Evolutionary conservation across 2,888 invertebrate genomes (phyloP), one percentile per base, ranked within the genome.

Genomic region (Lycia hirtaria): DNA sequence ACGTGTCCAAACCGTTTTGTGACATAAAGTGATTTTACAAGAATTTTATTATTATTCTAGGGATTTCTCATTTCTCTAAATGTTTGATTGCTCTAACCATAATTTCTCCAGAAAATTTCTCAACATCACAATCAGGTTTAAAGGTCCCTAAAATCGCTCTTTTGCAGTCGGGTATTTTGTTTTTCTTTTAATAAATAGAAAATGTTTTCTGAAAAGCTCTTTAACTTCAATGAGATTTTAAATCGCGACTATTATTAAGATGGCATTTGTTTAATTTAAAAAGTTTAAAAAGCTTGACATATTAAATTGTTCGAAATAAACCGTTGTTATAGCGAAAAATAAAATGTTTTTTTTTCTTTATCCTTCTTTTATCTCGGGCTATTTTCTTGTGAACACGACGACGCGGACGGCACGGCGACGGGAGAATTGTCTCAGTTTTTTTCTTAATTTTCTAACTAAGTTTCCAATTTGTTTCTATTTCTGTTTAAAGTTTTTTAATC

Each of bases 401-500:
- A 51, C 41, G 48, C 10, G 37, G n/a, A n/a, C n/a, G n/a, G n/a
- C n/a, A n/a, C n/a, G n/a, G n/a, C n/a, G n/a, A n/a, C n/a, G n/a
- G n/a, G n/a, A n/a, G n/a, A 59, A 56, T 43, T 10, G 22, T 43
- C 43, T 33, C 28, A 28, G 28, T 64, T 55, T 53, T 52, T 57
- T 55, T 20, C 49, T 61, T 47, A 57, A 58, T 61, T 63, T 40
- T 41, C 28, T 56, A 63, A 64, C 60, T 62, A 55, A 64, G 59
- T 56, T 61, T 62, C 49, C 56, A 60, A 62, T 65, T 62, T 63
- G 61, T 72, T 66, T 71, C 67, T 67, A 69, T 60, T 62, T 40
- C 65, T 56, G 55, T 64, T 67, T 65, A 68, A 76, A 76, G 71
- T 74, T 76, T 76, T 76, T 75, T 73, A 75, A 76, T 76, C 72